Conservation (phyloP, 1,140 invertebrate species). For the Diploscapter pachys region DNA sequence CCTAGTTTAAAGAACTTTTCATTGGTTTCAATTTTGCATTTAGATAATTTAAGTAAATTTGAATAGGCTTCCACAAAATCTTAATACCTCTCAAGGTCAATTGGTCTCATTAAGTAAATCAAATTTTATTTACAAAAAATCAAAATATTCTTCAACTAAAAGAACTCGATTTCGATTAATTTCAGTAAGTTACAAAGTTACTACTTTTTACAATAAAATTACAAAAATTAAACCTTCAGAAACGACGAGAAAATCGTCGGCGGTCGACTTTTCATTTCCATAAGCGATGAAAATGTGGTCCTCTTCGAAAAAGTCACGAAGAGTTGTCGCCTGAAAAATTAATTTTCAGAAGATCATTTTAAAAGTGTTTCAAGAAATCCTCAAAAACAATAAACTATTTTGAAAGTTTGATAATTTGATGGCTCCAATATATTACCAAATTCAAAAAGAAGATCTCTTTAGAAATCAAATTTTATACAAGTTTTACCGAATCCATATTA, state of each 20-base stretch:
- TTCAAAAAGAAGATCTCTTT: not conserved
- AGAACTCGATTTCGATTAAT: too few species aligned
- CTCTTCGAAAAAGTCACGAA: slow-evolving; percentile 81
- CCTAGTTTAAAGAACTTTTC: too few species aligned
- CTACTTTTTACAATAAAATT: slow-evolving; percentile 2
- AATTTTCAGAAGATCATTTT: slow-evolving; percentile 13
- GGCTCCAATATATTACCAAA: not conserved
- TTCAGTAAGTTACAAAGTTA: not conserved
- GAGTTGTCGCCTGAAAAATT: slow-evolving; percentile 64
- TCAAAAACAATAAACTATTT: too few species aligned
- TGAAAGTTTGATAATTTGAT: too few species aligned
- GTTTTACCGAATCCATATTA: too few species aligned
- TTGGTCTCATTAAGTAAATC: too few species aligned
- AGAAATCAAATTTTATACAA: not conserved
- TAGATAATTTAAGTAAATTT: too few species aligned
- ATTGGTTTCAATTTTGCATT: too few species aligned
- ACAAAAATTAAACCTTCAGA: slow-evolving; percentile 26
- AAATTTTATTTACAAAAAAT: not conserved
- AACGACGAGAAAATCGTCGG: slow-evolving; percentile 84
- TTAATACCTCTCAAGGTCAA: too few species aligned
- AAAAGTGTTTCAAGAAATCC: not conserved
- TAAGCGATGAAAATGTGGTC: slow-evolving; percentile 87
- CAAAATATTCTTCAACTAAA: too few species aligned
- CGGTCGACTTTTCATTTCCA: slow-evolving; percentile 76
- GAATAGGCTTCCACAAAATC: too few species aligned